These are phyloP conservation scores for Allobates femoralis DNA, from an alignment of 2,797 vertebrate species.

Conservation along the genomic window DNA sequence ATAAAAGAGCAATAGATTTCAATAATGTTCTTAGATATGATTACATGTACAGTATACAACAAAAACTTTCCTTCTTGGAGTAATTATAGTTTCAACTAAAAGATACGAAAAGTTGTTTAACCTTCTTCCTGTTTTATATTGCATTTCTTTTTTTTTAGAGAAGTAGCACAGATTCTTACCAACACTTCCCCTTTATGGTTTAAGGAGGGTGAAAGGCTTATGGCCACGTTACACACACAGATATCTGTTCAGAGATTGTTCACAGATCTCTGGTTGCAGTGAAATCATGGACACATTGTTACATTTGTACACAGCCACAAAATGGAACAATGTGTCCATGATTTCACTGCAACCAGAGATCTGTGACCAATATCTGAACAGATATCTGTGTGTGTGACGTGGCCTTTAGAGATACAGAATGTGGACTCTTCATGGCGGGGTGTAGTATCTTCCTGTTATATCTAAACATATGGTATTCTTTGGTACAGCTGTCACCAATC, in stretches of 20 bases:
- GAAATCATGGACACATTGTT: too few species aligned
- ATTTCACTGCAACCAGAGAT: too few species aligned
- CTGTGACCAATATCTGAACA: too few species aligned
- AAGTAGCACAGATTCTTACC: constrained; percentile 56
- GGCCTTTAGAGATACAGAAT: constrained; percentile 24
- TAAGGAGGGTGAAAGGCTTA: constrained; percentile 29
- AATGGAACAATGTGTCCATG: too few species aligned
- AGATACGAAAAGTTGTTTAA: constrained; percentile 3
- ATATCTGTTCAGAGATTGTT: too few species aligned
- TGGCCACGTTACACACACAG: too few species aligned
- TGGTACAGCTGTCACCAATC: not conserved
- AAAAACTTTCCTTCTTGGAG: constrained; percentile 6
- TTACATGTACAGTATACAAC: not conserved
- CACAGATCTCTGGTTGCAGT: too few species aligned
- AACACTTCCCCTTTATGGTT: constrained; percentile 47
- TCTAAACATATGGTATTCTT: not conserved
- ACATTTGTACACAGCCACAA: too few species aligned
- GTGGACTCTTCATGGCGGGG: not conserved
- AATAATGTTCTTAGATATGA: not conserved
- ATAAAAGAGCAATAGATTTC: not conserved
- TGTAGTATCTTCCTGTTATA: not conserved
- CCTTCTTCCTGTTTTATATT: constrained; percentile 49
- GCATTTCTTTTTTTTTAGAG: constrained; percentile 23
- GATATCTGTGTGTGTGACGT: too few species aligned
- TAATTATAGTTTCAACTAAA: not conserved